Percentiles rank a stretch among this genome's conserved stretches.
Conservation (phyloP, 2,113 vertebrate species). For the Perca schrenkii region DNA sequence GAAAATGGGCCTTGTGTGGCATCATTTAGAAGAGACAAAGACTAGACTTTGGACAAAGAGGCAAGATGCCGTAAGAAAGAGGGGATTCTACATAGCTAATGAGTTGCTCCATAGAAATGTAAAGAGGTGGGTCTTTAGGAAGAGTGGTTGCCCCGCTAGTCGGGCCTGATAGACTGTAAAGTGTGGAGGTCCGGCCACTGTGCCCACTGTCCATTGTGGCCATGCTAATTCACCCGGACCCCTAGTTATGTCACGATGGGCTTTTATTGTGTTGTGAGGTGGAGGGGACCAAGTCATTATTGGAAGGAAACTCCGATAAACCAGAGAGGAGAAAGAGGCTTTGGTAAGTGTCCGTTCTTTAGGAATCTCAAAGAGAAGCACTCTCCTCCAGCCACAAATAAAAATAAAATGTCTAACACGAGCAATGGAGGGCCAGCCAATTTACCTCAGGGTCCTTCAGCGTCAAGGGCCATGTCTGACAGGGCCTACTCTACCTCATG, state of each 20-base stretch:
- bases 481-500: constrained; percentile 41
- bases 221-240: constrained; percentile 77
- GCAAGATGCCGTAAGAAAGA: constrained; percentile 87
- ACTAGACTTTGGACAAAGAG: constrained; percentile 85
- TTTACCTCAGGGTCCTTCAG: constrained; percentile 71
- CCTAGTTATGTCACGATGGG: constrained; percentile 73
- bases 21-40: constrained; percentile 90
- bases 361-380: constrained; percentile 78
- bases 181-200: constrained; percentile 74
- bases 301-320: constrained; percentile 81
- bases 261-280: constrained; percentile 71
- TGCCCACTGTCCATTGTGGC: constrained; percentile 78
- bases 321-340: constrained; percentile 79
- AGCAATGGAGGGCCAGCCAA: constrained; percentile 48
- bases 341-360: constrained; percentile 77
- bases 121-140: constrained; percentile 84
- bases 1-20: constrained; percentile 90
- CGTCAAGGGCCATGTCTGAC: constrained; percentile 60
- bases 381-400: constrained; percentile 57
- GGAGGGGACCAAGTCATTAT: constrained; percentile 75
- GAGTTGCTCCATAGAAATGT: constrained; percentile 89
- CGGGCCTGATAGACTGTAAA: constrained; percentile 80
- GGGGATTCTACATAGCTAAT: constrained; percentile 92
- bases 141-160: constrained; percentile 78
- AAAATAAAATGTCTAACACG: constrained; percentile 64